Evolutionary conservation across 2,797 vertebrate genomes (phyloP), one percentile per base, ranked within the genome.

Genomic region (Coranthus polyacanthus): DNA sequence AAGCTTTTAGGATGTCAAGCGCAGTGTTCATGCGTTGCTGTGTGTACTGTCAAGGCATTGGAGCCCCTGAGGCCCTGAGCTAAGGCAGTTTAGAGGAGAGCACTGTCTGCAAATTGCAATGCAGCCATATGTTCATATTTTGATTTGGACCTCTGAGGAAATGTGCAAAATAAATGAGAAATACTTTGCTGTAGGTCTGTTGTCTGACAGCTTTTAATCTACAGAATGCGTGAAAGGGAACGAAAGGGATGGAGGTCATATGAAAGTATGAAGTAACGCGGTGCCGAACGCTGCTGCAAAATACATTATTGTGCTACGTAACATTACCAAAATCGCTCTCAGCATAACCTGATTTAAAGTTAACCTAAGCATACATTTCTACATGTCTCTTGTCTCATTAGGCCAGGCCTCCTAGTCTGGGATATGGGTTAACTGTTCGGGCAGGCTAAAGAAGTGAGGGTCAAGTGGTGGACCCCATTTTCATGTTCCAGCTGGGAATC

Each of bases 61-160:
- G 12, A 72, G 55, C 42, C 75, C 64, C 56, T 18, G 11, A 71
- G 72, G 75, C 56, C 52, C 70, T 29, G 54, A 53, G 54, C 60
- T 56, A 38, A 57, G 63, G 72, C 60, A 24, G 65, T 79, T 83
- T 66, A 64, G 58, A 65, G 55, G 68, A 62, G 60, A 72, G 55
- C 43, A 49, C 43, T 45, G 58, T 81, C 74, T 72, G 73, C 75
- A 77, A 56, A 55, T 39, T 66, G 65, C 63, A 49, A 45, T 55
- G 73, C 60, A 53, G 70, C 76, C 85, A 86, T 87, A 88, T 89
- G 83, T 77, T 88, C 72, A 60, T 24, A 58, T 71, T 82, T 82
- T 84, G 69, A 79, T 84, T 87, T 73, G 60, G 75, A 73, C 64
- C 62, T 84, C 68, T 36, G 64, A 67, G 74, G 62, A 70, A 79